Evolutionary conservation across 2,797 vertebrate genomes (phyloP), one percentile per base, ranked within the genome.

Genomic region (Emydoidea blandingii): DNA sequence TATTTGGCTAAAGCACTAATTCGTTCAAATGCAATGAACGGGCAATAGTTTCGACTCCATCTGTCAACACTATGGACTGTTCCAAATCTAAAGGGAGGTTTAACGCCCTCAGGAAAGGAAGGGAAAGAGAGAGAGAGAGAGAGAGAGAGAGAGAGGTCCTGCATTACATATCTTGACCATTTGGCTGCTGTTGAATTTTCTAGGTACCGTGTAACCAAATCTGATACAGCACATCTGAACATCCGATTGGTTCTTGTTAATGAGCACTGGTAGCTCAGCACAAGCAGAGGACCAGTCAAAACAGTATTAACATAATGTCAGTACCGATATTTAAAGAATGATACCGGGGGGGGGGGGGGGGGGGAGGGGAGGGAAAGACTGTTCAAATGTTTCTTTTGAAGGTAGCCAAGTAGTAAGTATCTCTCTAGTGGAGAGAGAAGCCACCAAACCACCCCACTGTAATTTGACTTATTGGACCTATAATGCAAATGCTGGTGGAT

Each of bases 281-380:
- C 6, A 47, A 14, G 6, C 41, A 76, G 6, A 23, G n/a, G 65
- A 37, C 18, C 65, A 3, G 65, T 68, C 19, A 18, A 68, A 68
- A 68, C 37, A 68, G 18, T 23, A 5, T 21, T 37, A 68, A 68
- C n/a, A 41, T 27, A 29, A 62, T 12, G 37, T 72, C 68, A 41
- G 68, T 12, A 72, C 21, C 37, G 23, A 41, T 72, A 23, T 72
- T 41, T 49, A 78, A 78, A 78, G 27, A 31, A 49, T 49, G 44
- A 29, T 49, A 49, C 2, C n/a, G n/a, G n/a, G n/a, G 18, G 18
- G 4, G 27, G 11, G 4, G 1, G 4, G 2, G 15, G 1, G 21
- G 2, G 8, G 47, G 47, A 10, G 57, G 29, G 27, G 27, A 2
- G 12, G 25, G 44, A 14, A 27, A 27, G 5, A 2, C 44, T 76